Base-by-base conservation (phyloP, 2,888 invertebrate genomes). In the Sarcophaga carnaria region DNA sequence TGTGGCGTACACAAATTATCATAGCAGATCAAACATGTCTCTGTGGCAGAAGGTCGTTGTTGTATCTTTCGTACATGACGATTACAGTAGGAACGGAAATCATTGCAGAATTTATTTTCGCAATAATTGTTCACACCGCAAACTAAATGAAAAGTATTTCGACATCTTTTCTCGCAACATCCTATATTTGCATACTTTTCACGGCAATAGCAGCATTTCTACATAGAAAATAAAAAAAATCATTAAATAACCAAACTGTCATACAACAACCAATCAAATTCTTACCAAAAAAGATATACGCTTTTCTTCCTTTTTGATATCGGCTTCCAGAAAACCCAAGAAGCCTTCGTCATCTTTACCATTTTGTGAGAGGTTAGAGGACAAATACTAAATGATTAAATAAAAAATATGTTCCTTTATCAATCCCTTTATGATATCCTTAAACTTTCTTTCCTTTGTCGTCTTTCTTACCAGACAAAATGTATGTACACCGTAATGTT, bases 151-250 rank as follows among this genome's bases (percentile, higher is more conserved):
- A 97, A 98, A 67, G 94, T 95, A 76, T 94, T 95, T 66, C 95
- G 94, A 90, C 97, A 98, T 76, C 94, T 94, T 0, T 89, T 86
- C 0, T 95, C 92, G n/a, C 94, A 94, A 91, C 98, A 98, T 0
- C 96, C 96, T 2, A 97, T 94, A 1, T 96, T 96, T 0, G 97
- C 97, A 1, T 96, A 96, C 0, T 80, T 91, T 49, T 94, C 93
- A 20, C 93, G 93, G 90, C 97, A 98, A 91, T 95, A 96, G 5
- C 93, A 94, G 90, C 98, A 98, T 89, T 90, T 92, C 96, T 97
- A 93, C 0, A 4, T 4, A 94, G 79, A 88, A 85, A 81, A 11
- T 74, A 20, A 72, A 17, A 67, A 74, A 77, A 27, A 54, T 20
- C 66, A 80, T 37, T 63, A 54, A 54, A 54, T 54, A 14, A 14